Base-by-base conservation (phyloP, 2,888 invertebrate species). In the Erebia palarica region DNA sequence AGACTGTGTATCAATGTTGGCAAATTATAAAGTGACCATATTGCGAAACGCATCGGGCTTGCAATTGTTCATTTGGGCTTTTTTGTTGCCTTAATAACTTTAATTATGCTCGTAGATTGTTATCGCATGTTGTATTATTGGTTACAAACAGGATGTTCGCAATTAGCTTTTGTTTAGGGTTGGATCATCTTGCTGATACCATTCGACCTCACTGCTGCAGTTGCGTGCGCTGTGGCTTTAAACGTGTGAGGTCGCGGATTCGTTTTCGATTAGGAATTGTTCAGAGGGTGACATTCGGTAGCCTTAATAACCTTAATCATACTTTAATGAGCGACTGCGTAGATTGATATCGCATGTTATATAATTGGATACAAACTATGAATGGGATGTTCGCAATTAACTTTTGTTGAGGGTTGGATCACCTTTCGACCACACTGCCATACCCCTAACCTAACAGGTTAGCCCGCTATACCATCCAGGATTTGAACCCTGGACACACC, bases 211-310 rank as follows among this genome's bases (percentile, higher is more conserved):
- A 36, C 7, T 36, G 5, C 7, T 36, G 7, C 36, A 36, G 36
- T 36, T 36, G 36, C 7, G 36, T 36, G 36, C 36, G 3, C 27
- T 27, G 3, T 0, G 27, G 3, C 27, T 27, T 27, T 27, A 51
- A 21, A n/a, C 51, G 13, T n/a, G 14, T 8, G 5, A 14, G n/a
- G n/a, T 51, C 72, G 74, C 73, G 36, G 36, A 7, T 36, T 36
- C 36, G 36, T 7, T 36, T 36, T 36, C 7, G 36, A 36, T 7
- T 36, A 7, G 36, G 69, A 69, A 72, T 70, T 72, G 73, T 73
- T 73, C 72, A 72, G 67, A 8, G 73, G 72, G 73, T 74, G 76
- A 76, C 60, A 73, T 75, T 75, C 74, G 69, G 71, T 71, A 71
- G 74, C 18, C 67, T 70, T 73, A 73, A 73, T 73, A 67, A 65